Conservation (phyloP, 2,113 vertebrate species). For the Lipophrys pholis region DNA sequence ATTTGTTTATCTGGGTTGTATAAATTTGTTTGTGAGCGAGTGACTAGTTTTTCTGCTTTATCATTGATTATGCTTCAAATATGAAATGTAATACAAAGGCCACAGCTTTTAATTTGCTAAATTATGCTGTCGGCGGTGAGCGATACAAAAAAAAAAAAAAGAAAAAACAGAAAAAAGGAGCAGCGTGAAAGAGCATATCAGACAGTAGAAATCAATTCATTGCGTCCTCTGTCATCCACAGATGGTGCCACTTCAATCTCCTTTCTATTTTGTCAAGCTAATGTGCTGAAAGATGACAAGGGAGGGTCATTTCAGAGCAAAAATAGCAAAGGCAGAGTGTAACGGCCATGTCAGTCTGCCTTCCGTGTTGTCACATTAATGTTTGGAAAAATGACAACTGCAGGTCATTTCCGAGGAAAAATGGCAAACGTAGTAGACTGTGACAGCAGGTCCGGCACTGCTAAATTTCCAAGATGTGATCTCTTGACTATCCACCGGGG, state of each 20-base stretch:
- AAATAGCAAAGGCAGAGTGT: constrained; percentile 65
- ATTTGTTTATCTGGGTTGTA: background rate
- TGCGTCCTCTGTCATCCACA: constrained; percentile 65
- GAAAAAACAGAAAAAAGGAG: background rate
- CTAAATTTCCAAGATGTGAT: constrained; percentile 19
- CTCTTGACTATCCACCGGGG: background rate
- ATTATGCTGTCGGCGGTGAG: constrained; percentile 1
- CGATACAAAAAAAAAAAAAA: background rate
- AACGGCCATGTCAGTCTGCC: constrained; percentile 63
- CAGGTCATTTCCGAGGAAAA: constrained; percentile 58
- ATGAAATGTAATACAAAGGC: background rate
- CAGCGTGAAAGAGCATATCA: constrained; percentile 51
- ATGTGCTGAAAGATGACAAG: constrained; percentile 75
- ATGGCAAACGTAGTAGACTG: constrained; percentile 53
- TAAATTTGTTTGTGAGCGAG: background rate
- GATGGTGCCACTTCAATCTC: constrained; percentile 77
- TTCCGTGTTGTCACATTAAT: constrained; percentile 64
- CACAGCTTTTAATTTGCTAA: constrained; percentile 21
- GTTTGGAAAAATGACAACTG: constrained; percentile 56
- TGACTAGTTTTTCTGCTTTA: constrained; percentile 2
- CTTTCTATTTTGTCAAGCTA: constrained; percentile 73
- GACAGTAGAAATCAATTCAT: constrained; percentile 72
- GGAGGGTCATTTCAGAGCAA: constrained; percentile 68
- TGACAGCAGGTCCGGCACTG: constrained; percentile 39
- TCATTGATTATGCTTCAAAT: background rate